Percentiles rank a stretch among this genome's conserved stretches.
phyloP scores from a whole-genome alignment of 1,140 invertebrate genomes.

The Thaumetopoea pityocampa region DNA sequence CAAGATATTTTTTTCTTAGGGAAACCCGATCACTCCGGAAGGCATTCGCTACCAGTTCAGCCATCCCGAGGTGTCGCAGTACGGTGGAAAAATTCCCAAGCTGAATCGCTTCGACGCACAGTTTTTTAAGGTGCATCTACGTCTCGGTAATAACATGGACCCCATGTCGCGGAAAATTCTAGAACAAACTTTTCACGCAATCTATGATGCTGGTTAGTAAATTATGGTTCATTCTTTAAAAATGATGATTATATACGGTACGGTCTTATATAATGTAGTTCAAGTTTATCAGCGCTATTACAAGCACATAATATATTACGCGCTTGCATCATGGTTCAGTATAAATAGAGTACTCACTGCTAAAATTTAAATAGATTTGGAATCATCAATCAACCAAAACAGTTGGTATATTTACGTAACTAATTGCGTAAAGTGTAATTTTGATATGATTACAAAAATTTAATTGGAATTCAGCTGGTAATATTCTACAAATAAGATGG shows the following conservation, averaged over 20 bases:
- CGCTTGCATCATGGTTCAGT: too few relatives aligned
- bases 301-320: too few relatives aligned
- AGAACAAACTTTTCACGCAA: constrained; percentile 64
- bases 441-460: too few relatives aligned
- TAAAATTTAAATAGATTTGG: background rate
- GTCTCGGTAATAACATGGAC: constrained; percentile 62
- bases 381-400: background rate
- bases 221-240: background rate
- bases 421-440: too few relatives aligned
- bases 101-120: constrained; percentile 52
- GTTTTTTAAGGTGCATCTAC: constrained; percentile 67
- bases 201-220: constrained; percentile 65
- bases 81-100: constrained; percentile 17
- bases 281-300: too few relatives aligned
- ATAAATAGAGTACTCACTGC: background rate
- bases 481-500: too few relatives aligned
- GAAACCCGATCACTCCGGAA: constrained; percentile 20
- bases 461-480: too few relatives aligned
- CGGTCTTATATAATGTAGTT: too few relatives aligned
- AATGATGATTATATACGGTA: background rate
- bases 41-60: constrained; percentile 23
- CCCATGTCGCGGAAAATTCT: constrained; percentile 60
- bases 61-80: constrained; percentile 30
- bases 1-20: constrained; percentile 14
- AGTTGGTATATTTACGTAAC: too few relatives aligned